Evolutionary conservation across 1,140 invertebrate genomes (phyloP).

Genomic region (Orius insidiosus): DNA sequence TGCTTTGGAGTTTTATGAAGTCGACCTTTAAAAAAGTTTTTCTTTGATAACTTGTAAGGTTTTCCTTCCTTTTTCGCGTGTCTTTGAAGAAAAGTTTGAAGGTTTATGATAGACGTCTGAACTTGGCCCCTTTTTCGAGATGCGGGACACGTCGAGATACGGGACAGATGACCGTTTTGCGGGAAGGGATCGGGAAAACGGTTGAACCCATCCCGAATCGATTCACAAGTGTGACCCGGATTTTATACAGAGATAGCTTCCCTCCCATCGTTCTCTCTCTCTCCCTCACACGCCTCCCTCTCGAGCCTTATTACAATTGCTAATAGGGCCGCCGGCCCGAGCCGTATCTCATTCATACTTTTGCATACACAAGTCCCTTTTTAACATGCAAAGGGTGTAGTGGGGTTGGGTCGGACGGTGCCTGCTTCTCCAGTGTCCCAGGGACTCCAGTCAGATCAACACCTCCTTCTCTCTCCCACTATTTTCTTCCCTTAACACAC

Average conservation of each 20-base stretch:
- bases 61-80: no score
- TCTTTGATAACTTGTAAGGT: no score
- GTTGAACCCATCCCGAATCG: slow-evolving; percentile 4
- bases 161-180: no score
- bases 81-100: no score
- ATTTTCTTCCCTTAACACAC: no score
- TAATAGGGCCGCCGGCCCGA: slow-evolving; percentile 17
- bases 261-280: not conserved
- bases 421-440: slow-evolving; percentile 14
- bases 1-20: no score
- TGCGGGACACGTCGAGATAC: no score
- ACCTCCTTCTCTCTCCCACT: slow-evolving; percentile 3
- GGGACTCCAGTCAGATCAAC: slow-evolving; percentile 12
- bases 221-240: slow-evolving; percentile 17
- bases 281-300: slow-evolving; percentile 7
- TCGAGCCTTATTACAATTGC: slow-evolving; percentile 22
- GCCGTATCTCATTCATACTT: slow-evolving; percentile 23
- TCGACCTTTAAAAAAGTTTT: no score
- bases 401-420: slow-evolving; percentile 9
- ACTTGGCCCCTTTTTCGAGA: no score
- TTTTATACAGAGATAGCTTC: slow-evolving; percentile 15
- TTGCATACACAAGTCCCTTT: slow-evolving; percentile 23
- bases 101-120: no score
- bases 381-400: slow-evolving; percentile 23
- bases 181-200: no score